Percentiles rank a stretch among this genome's conserved stretches.
These are phyloP conservation scores for Cinclus mexicanus DNA, from an alignment of 2,113 vertebrate genomes.

Conservation along the genomic window DNA sequence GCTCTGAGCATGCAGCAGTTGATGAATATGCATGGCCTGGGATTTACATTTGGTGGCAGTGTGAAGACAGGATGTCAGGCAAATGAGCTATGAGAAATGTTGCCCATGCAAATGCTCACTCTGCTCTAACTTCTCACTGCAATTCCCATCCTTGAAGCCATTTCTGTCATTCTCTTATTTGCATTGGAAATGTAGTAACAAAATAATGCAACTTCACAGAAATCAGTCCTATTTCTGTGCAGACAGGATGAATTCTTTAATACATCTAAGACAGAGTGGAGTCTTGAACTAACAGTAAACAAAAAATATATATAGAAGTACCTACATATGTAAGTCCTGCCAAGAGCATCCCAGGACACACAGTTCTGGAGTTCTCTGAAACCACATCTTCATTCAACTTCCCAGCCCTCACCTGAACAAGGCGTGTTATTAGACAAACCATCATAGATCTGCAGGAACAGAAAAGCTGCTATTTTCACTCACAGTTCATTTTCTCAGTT, in stretches of 20 bases:
- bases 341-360: neutral
- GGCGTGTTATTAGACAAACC: neutral
- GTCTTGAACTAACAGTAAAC: neutral
- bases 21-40: neutral
- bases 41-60: neutral
- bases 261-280: fast-evolving
- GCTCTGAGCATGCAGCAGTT: neutral
- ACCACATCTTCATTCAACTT: neutral
- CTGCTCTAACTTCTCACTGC: neutral
- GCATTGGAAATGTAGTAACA: conserved; percentile 25
- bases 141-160: neutral
- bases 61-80: conserved; percentile 29
- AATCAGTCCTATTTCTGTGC: neutral
- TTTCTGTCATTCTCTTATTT: conserved; percentile 20
- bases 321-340: neutral
- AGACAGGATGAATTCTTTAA: neutral
- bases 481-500: neutral
- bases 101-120: conserved; percentile 23
- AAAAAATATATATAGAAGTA: fast-evolving
- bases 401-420: neutral
- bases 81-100: conserved; percentile 38
- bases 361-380: neutral
- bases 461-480: neutral
- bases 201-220: neutral
- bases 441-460: neutral